Percentiles rank a stretch among this genome's conserved stretches.
phyloP scores from a whole-genome alignment of 2,888 invertebrate species.

The Drosophila birchii region DNA sequence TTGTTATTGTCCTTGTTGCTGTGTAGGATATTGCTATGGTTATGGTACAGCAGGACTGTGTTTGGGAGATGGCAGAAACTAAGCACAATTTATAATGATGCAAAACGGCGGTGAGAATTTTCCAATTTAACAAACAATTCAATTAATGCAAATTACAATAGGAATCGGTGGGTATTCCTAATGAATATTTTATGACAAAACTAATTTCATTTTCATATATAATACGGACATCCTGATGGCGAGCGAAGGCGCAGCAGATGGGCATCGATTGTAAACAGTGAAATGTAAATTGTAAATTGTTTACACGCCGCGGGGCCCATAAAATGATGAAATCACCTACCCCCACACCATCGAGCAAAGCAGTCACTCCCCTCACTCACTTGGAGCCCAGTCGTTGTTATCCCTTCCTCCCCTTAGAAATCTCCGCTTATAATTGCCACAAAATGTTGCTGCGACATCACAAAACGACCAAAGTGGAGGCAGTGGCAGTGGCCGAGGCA shows the following conservation, averaged over 20 bases:
- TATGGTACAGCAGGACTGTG: slow-evolving; percentile 46
- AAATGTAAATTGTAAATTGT: slow-evolving; percentile 71
- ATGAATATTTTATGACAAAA: slow-evolving; percentile 81
- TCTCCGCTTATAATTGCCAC: slow-evolving; percentile 47
- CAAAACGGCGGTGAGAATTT: slow-evolving; percentile 51
- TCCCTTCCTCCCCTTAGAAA: slow-evolving; percentile 5
- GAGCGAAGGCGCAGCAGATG: slow-evolving; percentile 47
- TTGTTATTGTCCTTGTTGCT: slow-evolving; percentile 69
- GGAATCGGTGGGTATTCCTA: slow-evolving; percentile 48
- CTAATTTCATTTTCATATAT: slow-evolving; percentile 75
- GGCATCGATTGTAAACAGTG: slow-evolving; percentile 69
- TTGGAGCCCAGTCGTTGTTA: too few relatives aligned
- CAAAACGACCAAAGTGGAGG: neutral
- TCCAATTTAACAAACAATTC: slow-evolving; percentile 81
- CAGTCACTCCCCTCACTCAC: too few relatives aligned
- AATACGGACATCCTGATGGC: slow-evolving; percentile 11
- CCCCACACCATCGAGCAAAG: neutral
- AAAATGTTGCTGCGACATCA: slow-evolving; percentile 31
- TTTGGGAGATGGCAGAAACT: slow-evolving; percentile 11
- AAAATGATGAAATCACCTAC: slow-evolving; percentile 31
- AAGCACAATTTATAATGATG: slow-evolving; percentile 56
- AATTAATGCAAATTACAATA: slow-evolving; percentile 80
- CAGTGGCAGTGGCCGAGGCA: too few relatives aligned
- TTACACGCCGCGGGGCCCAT: slow-evolving; percentile 64
- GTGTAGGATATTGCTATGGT: slow-evolving; percentile 47